Conservation (phyloP, 2,888 invertebrate species). For the Rhamphomyia laevipes region DNA sequence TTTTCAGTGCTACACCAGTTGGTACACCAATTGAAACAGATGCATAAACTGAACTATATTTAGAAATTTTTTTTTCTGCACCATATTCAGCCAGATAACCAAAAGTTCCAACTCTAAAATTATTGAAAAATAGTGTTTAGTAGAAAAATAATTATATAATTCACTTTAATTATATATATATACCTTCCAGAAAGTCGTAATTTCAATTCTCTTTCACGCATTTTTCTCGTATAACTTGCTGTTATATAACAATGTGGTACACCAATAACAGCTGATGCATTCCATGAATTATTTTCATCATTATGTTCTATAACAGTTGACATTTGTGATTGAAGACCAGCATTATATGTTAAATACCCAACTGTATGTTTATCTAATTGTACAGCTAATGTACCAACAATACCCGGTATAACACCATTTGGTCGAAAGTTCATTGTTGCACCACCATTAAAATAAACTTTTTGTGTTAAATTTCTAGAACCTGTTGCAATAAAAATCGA, state of each 20-base stretch:
- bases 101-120: slow-evolving; percentile 68
- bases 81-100: slow-evolving; percentile 83
- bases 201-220: slow-evolving; percentile 68
- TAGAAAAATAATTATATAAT: not conserved
- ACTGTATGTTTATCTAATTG: slow-evolving; percentile 80
- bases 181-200: slow-evolving; percentile 67
- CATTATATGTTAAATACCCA: slow-evolving; percentile 77
- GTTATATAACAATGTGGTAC: slow-evolving; percentile 66
- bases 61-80: slow-evolving; percentile 83
- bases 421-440: slow-evolving; percentile 65
- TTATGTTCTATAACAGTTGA: slow-evolving; percentile 70
- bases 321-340: slow-evolving; percentile 58
- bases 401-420: slow-evolving; percentile 61
- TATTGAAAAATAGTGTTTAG: slow-evolving; percentile 6
- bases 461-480: slow-evolving; percentile 59
- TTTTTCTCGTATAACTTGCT: slow-evolving; percentile 64
- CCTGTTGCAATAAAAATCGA: slow-evolving; percentile 25
- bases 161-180: slow-evolving; percentile 30
- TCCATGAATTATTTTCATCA: slow-evolving; percentile 54
- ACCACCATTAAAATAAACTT: slow-evolving; percentile 66
- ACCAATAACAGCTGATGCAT: slow-evolving; percentile 69
- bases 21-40: slow-evolving; percentile 76
- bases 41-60: slow-evolving; percentile 78
- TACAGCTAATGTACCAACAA: slow-evolving; percentile 68
- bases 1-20: slow-evolving; percentile 75